Evolutionary conservation across 2,113 vertebrate species (phyloP).

Genomic region (Campylorhamphus procurvoides): DNA sequence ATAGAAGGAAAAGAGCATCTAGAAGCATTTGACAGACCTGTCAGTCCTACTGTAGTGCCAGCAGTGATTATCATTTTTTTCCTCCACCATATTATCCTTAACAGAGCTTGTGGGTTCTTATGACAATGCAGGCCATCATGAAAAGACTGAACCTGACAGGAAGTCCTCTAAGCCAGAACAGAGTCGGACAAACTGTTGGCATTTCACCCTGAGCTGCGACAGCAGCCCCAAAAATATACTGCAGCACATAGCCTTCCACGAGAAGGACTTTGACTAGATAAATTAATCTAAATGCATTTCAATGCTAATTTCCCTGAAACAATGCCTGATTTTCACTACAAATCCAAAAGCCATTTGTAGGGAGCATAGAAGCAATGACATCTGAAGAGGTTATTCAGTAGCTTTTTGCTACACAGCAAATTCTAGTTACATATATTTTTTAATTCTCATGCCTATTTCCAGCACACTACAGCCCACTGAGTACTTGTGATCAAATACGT

Average conservation of each 20-base stretch:
- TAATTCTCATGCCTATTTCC: neutral
- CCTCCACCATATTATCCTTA: neutral
- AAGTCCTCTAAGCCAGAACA: neutral
- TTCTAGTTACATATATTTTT: neutral
- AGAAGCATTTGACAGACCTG: neutral
- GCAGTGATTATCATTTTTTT: neutral
- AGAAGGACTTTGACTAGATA: neutral
- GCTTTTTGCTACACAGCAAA: neutral
- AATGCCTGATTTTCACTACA: neutral
- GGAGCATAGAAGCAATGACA: neutral
- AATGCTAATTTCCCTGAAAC: neutral
- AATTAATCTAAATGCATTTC: neutral
- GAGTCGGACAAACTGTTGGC: neutral
- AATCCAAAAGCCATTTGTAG: neutral
- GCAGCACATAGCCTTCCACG: neutral
- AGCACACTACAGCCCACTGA: neutral
- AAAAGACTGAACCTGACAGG: neutral
- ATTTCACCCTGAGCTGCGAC: neutral
- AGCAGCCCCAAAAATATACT: neutral
- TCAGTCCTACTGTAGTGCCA: neutral
- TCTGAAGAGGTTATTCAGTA: neutral
- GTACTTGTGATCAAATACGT: neutral
- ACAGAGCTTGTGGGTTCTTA: neutral
- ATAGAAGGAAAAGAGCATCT: neutral
- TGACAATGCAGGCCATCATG: neutral